Evolutionary conservation across 2,797 vertebrate species (phyloP).

Genomic region (Eulemur albifrons): DNA sequence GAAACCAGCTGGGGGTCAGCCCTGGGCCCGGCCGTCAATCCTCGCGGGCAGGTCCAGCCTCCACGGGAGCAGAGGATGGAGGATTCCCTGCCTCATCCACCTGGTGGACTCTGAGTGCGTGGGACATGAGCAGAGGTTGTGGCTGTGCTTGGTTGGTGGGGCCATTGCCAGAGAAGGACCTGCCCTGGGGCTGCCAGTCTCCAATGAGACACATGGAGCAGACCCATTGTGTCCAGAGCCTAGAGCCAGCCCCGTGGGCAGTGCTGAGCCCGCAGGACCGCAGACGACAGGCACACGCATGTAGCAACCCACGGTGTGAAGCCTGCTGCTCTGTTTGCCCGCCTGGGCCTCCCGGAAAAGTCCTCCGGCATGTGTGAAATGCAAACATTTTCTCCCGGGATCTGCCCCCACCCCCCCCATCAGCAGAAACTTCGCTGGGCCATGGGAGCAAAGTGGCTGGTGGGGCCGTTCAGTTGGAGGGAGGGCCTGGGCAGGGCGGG

Average conservation of each 20-base stretch:
- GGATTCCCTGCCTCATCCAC: accelerated
- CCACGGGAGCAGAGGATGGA: background rate
- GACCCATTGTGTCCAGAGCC: background rate
- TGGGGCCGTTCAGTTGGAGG: background rate
- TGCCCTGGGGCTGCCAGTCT: background rate
- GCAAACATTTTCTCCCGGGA: background rate
- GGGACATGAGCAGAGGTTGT: background rate
- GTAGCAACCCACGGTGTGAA: background rate
- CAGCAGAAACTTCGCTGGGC: background rate
- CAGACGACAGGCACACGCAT: too few relatives aligned
- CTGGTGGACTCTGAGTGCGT: background rate
- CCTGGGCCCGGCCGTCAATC: background rate
- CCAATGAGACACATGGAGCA: background rate
- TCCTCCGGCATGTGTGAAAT: background rate
- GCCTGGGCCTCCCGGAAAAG: background rate
- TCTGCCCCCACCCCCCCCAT: too few relatives aligned
- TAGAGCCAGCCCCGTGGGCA: background rate
- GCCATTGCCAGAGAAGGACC: background rate
- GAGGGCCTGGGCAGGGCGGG: background rate
- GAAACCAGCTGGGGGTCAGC: background rate
- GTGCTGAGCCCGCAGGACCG: background rate
- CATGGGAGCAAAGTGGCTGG: background rate
- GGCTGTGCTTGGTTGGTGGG: background rate
- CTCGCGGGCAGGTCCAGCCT: background rate
- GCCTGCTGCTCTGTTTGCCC: background rate